Evolutionary conservation across 2,888 invertebrate species (phyloP).

Genomic region (Neria commutata): DNA sequence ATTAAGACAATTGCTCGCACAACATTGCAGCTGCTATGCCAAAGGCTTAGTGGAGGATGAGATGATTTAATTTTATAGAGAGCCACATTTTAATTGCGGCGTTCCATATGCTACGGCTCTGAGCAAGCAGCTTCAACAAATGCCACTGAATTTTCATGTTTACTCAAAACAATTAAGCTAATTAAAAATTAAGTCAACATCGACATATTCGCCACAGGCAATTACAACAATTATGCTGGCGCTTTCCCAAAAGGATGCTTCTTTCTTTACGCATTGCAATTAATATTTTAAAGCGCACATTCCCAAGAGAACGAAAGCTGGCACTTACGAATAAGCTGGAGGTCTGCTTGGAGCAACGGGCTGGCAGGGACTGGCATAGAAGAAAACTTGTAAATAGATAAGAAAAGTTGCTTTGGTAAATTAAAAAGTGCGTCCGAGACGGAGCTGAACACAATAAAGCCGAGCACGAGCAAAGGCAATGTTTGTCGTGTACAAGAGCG

Average conservation of each 20-base stretch:
- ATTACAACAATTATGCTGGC: slow-evolving; percentile 22
- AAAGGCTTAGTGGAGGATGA: too few relatives aligned
- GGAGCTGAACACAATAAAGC: neutral
- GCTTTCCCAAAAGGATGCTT: neutral
- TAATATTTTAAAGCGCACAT: slow-evolving; percentile 27
- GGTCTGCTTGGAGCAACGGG: neutral
- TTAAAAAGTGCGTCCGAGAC: neutral
- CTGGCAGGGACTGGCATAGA: neutral
- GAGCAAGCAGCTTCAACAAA: too few relatives aligned
- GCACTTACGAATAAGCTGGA: neutral
- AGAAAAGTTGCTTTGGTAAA: neutral
- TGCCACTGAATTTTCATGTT: slow-evolving; percentile 10
- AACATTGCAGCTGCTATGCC: too few relatives aligned
- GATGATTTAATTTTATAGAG: too few relatives aligned
- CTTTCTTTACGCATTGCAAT: slow-evolving; percentile 14
- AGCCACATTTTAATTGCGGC: too few relatives aligned
- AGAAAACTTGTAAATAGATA: neutral
- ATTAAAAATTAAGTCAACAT: slow-evolving; percentile 28
- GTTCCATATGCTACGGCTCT: too few relatives aligned
- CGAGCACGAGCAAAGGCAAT: neutral
- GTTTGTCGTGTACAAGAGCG: neutral
- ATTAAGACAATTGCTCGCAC: too few relatives aligned
- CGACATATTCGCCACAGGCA: slow-evolving; percentile 12
- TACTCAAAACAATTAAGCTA: slow-evolving; percentile 26
- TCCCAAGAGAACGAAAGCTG: slow-evolving; percentile 17